phyloP scores from a whole-genome alignment of 1,140 invertebrate genomes.

The Meloidogyne hapla region DNA sequence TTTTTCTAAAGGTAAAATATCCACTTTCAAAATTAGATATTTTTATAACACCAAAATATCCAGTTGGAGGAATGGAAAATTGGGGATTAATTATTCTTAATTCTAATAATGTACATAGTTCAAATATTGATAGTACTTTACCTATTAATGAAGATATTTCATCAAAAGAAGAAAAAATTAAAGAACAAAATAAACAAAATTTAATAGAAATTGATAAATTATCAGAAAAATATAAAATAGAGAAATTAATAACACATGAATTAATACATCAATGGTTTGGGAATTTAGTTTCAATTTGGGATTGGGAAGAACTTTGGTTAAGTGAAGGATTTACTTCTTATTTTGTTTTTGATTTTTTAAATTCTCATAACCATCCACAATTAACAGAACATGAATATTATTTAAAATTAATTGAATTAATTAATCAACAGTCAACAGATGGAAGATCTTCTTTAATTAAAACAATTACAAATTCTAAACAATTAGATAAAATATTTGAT shows the following conservation, averaged over 20 bases:
- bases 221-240: constrained; percentile 57
- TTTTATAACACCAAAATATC: constrained; percentile 67
- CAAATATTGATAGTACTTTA: constrained; percentile 8
- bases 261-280: constrained; percentile 62
- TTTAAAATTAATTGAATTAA: constrained; percentile 32
- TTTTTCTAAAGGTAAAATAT: constrained; percentile 51
- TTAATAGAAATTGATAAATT: constrained; percentile 55
- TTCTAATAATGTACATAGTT: constrained; percentile 25
- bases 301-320: constrained; percentile 68
- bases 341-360: constrained; percentile 62
- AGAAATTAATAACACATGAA: constrained; percentile 61
- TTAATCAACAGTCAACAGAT: constrained; percentile 36
- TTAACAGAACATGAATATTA: constrained; percentile 51
- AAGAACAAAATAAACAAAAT: constrained; percentile 28
- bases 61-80: constrained; percentile 64
- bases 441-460: constrained; percentile 30
- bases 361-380: constrained; percentile 49
- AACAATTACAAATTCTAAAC: constrained; percentile 21
- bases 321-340: constrained; percentile 68
- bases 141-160: constrained; percentile 11
- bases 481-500: constrained; percentile 55
- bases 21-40: constrained; percentile 65
- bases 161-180: constrained; percentile 3
- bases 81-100: constrained; percentile 41
- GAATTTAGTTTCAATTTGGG: constrained; percentile 65